Conservation (phyloP, 2,797 vertebrate species). For the Alectoris magna region DNA sequence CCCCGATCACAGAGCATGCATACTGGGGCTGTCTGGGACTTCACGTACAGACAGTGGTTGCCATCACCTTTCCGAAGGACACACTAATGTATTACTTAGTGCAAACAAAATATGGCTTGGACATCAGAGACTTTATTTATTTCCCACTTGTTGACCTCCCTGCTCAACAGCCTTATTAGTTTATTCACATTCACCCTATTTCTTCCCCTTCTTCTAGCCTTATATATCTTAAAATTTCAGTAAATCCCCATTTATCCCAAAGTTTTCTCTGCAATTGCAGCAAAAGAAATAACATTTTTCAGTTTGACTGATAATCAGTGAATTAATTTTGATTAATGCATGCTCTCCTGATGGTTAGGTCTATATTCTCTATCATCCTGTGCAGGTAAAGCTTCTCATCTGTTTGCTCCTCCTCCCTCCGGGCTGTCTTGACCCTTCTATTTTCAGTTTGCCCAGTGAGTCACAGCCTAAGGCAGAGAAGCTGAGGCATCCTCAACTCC, state of each 20-base stretch:
- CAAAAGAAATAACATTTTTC: slow-evolving; percentile 1
- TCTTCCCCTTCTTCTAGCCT: background rate
- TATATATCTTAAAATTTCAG: background rate
- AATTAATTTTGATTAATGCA: background rate
- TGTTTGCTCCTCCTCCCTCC: background rate
- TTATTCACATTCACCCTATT: background rate
- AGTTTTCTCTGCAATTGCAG: background rate
- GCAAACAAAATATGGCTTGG: background rate
- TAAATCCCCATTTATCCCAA: background rate
- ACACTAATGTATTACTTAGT: background rate
- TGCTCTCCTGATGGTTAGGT: background rate
- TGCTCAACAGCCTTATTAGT: background rate
- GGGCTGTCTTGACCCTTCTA: background rate
- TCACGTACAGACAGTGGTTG: background rate
- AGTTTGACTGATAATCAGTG: background rate
- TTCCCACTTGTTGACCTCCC: background rate
- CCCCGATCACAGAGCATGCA: rapidly evolving
- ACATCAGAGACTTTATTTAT: background rate
- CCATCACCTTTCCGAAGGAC: background rate
- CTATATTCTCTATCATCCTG: background rate
- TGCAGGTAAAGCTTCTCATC: background rate
- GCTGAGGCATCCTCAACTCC: background rate
- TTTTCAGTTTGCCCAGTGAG: slow-evolving; percentile 1
- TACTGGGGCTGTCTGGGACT: background rate
- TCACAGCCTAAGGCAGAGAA: background rate